Percentiles rank a stretch among this genome's conserved stretches.
These are phyloP conservation scores for Tigriopus californicus DNA, from an alignment of 2,888 invertebrate genomes.

Conservation along the genomic window DNA sequence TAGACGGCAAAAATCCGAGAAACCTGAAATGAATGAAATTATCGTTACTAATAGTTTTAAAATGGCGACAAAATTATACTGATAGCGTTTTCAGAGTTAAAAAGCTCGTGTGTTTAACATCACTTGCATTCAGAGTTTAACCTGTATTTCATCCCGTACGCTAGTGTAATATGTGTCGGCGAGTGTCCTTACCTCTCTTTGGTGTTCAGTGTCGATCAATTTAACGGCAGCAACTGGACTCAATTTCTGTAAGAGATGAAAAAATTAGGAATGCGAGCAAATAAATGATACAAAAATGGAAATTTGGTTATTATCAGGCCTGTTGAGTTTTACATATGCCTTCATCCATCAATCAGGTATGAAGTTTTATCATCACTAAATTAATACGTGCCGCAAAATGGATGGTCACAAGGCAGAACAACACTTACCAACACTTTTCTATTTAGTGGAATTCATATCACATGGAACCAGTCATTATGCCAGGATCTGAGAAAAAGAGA, in stretches of 20 bases:
- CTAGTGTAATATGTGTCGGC: neutral
- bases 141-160: neutral
- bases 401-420: too few relatives aligned
- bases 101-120: neutral
- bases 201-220: neutral
- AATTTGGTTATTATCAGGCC: too few relatives aligned
- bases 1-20: neutral
- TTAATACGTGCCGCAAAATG: too few relatives aligned
- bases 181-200: neutral
- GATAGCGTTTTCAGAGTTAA: neutral
- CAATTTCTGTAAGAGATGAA: too few relatives aligned
- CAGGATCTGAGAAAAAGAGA: neutral
- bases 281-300: too few relatives aligned
- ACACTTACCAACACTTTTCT: too few relatives aligned
- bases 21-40: neutral
- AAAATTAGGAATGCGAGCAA: too few relatives aligned
- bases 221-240: too few relatives aligned
- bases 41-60: neutral
- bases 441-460: neutral
- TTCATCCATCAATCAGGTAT: slow-evolving; percentile 5
- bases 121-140: neutral
- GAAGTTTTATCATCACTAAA: neutral
- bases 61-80: neutral
- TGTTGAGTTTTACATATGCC: neutral
- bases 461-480: neutral